Conservation (phyloP, 2,797 vertebrate genomes). For the Chromis chromis region DNA sequence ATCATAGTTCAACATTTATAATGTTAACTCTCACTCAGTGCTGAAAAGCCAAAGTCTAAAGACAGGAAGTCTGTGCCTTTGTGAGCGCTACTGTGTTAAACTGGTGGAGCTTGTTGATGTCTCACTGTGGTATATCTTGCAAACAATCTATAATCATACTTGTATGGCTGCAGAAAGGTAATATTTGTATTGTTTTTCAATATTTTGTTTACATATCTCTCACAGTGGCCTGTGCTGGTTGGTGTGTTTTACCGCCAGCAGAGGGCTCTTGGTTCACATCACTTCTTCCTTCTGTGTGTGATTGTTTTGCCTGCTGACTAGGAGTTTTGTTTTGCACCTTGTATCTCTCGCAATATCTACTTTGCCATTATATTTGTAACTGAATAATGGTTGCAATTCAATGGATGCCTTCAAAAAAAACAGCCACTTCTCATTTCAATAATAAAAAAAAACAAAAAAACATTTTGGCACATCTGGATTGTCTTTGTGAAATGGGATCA, state of each 20-base stretch:
- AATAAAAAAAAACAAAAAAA: conserved; percentile 18
- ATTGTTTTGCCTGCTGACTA: conserved; percentile 28
- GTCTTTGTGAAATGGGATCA: conserved; percentile 51
- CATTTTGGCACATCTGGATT: conserved; percentile 37
- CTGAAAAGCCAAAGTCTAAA: conserved; percentile 63
- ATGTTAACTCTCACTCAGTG: conserved; percentile 52
- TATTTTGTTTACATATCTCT: conserved; percentile 24
- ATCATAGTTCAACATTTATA: conserved; percentile 22
- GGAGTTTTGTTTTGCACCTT: conserved; percentile 23
- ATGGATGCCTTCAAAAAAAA: conserved; percentile 14
- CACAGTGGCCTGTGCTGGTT: neutral
- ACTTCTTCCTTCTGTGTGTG: conserved; percentile 8
- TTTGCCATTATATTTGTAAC: conserved; percentile 23
- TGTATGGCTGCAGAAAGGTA: conserved; percentile 19
- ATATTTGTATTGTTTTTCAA: conserved; percentile 7
- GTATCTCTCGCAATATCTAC: conserved; percentile 38
- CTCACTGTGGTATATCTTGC: conserved; percentile 25
- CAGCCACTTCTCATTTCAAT: conserved; percentile 53
- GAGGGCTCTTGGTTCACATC: conserved; percentile 68
- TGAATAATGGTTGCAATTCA: conserved; percentile 23
- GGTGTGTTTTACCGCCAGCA: conserved; percentile 66
- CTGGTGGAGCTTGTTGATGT: neutral
- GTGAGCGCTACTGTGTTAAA: conserved; percentile 28
- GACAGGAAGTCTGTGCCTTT: conserved; percentile 50
- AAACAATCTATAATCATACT: conserved; percentile 27